Evolutionary conservation across 2,888 invertebrate species (phyloP).

Genomic region (Amaurobius ferox): DNA sequence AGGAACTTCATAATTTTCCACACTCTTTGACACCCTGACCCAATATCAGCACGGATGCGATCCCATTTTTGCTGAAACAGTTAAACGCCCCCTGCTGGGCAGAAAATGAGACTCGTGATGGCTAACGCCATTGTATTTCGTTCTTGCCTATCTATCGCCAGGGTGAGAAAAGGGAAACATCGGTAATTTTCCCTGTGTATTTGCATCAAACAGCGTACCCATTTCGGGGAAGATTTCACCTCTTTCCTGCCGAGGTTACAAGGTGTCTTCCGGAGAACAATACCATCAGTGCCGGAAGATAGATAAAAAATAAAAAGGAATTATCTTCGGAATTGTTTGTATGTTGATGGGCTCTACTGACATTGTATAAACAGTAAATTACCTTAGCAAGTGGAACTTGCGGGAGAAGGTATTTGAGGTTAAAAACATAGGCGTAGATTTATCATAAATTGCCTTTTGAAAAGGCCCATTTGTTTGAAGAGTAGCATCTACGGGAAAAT

Average conservation of each 20-base stretch:
- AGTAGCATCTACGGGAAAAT: too few relatives aligned
- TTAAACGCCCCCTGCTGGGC: constrained; percentile 5
- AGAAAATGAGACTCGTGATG: constrained; percentile 4
- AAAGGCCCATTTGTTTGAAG: too few relatives aligned
- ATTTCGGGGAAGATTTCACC: background rate
- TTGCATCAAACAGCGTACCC: background rate
- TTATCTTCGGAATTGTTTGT: background rate
- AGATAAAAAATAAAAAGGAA: background rate
- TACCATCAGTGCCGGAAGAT: background rate
- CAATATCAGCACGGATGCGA: background rate
- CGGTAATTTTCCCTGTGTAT: background rate
- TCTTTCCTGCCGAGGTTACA: background rate
- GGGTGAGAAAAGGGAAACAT: background rate
- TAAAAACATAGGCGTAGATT: too few relatives aligned
- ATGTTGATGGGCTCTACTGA: background rate
- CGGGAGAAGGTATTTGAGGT: too few relatives aligned
- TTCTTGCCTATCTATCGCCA: background rate
- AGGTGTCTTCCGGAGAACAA: background rate
- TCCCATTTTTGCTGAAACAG: background rate
- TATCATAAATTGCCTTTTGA: too few relatives aligned
- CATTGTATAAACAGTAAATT: background rate
- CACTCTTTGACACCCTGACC: background rate
- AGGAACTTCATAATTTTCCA: background rate
- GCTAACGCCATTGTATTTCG: background rate
- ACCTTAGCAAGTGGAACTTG: too few relatives aligned